Conservation (phyloP, 1,140 invertebrate species). For the Leucophenga varia region DNA sequence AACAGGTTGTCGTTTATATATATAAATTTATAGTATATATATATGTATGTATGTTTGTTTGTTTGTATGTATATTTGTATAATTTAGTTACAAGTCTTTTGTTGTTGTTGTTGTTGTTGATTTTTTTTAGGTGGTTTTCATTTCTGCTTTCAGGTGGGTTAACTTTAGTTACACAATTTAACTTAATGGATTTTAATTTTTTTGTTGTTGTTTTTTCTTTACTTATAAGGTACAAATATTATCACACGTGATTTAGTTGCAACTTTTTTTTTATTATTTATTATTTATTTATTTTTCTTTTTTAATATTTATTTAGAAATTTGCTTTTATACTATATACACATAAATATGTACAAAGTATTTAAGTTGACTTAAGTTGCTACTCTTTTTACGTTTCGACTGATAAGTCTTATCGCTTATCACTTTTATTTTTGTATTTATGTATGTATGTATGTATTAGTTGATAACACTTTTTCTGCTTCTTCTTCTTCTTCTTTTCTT, state of each 20-base stretch:
- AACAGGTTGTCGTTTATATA: constrained; percentile 1
- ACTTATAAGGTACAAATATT: constrained; percentile 9
- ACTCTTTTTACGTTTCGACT: too few relatives aligned
- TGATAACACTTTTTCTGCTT: constrained; percentile 18
- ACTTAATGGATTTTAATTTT: neutral
- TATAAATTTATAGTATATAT: too few relatives aligned
- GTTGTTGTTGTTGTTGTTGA: too few relatives aligned
- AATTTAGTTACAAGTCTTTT: too few relatives aligned
- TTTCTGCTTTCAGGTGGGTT: constrained; percentile 18
- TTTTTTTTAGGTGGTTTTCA: neutral
- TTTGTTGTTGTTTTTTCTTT: constrained; percentile 9
- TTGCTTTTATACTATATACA: too few relatives aligned
- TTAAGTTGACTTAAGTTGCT: too few relatives aligned
- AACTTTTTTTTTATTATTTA: too few relatives aligned
- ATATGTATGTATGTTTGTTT: neutral
- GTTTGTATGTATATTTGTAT: neutral
- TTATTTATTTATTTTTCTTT: too few relatives aligned
- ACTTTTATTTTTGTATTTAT: constrained; percentile 11
- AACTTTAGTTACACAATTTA: constrained; percentile 15
- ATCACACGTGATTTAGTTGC: too few relatives aligned
- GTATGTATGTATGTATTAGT: neutral
- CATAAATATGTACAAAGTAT: too few relatives aligned
- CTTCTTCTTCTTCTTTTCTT: constrained; percentile 15
- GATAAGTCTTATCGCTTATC: too few relatives aligned
- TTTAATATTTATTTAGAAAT: too few relatives aligned